phyloP scores from a whole-genome alignment of 2,888 invertebrate species.

The Pollenia labialis region DNA sequence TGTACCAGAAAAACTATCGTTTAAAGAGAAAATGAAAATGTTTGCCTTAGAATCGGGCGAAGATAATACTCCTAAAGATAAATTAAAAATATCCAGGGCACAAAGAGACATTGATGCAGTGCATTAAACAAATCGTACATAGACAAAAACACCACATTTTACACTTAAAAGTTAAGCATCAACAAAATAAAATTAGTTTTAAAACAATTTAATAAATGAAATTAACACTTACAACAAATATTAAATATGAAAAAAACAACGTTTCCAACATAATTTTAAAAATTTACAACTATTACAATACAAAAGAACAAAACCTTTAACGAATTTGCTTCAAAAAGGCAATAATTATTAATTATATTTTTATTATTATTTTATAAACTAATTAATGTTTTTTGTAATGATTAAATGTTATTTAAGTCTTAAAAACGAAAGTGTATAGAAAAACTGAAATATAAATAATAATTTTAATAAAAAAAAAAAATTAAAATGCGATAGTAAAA shows the following conservation, averaged over 20 bases:
- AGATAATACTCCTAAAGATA: slow-evolving; percentile 95
- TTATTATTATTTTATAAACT: slow-evolving; percentile 46
- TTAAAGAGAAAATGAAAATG: slow-evolving; percentile 99
- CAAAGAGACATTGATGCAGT: slow-evolving; percentile 96
- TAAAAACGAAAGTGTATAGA: slow-evolving; percentile 61
- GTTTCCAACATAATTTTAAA: slow-evolving; percentile 45
- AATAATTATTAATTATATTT: slow-evolving; percentile 73
- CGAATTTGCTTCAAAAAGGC: slow-evolving; percentile 81
- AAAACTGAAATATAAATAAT: slow-evolving; percentile 56
- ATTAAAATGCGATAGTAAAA: slow-evolving; percentile 15
- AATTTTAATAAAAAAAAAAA: slow-evolving; percentile 32
- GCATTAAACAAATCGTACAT: slow-evolving; percentile 82
- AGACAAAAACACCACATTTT: slow-evolving; percentile 67
- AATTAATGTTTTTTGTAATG: slow-evolving; percentile 23
- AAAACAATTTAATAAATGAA: slow-evolving; percentile 36
- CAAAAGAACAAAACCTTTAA: slow-evolving; percentile 72
- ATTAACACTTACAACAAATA: slow-evolving; percentile 40
- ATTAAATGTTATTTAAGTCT: slow-evolving; percentile 46
- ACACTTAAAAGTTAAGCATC: slow-evolving; percentile 64
- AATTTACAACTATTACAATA: slow-evolving; percentile 39
- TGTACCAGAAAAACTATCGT: slow-evolving; percentile 96
- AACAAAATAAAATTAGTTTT: slow-evolving; percentile 34
- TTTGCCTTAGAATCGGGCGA: slow-evolving; percentile 99
- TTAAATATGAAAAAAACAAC: slow-evolving; percentile 51
- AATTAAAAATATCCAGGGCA: slow-evolving; percentile 97